A percentile compares a stretch with the other conserved stretches of the same genome.
Conservation (phyloP, 2,797 vertebrate species). For the Pachyuromys duprasi region DNA sequence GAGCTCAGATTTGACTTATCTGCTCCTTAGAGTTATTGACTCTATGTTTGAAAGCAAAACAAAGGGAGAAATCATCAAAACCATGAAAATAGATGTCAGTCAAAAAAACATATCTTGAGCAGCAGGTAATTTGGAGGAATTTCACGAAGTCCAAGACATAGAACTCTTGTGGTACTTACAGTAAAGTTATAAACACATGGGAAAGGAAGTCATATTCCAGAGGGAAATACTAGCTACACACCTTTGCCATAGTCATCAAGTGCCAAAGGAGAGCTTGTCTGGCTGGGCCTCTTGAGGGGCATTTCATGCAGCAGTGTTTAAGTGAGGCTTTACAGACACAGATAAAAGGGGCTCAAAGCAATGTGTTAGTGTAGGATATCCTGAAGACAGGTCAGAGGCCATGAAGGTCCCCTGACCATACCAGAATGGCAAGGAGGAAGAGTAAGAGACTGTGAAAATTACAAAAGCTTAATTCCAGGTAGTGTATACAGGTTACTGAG, state of each 20-base stretch:
- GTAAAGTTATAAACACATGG: background rate
- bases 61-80: background rate
- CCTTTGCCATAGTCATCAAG: background rate
- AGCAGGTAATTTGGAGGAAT: background rate
- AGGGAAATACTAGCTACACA: background rate
- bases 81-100: conserved; percentile 58
- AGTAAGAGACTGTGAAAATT: background rate
- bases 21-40: background rate
- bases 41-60: conserved; percentile 26
- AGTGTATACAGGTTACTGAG: background rate
- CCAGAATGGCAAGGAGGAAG: too few relatives aligned
- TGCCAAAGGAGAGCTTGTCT: background rate
- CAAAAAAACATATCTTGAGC: conserved; percentile 27
- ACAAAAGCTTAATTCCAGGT: background rate
- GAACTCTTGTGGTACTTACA: background rate
- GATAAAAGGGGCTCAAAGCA: background rate
- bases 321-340: background rate
- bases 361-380: background rate
- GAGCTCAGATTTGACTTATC: background rate
- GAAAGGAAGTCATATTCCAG: conserved; percentile 25
- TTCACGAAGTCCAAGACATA: conserved; percentile 9
- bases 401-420: background rate
- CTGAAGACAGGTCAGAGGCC: background rate
- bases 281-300: background rate
- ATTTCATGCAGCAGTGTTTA: background rate